phyloP scores from a whole-genome alignment of 1,140 invertebrate genomes.

The Campoletis sonorensis region DNA sequence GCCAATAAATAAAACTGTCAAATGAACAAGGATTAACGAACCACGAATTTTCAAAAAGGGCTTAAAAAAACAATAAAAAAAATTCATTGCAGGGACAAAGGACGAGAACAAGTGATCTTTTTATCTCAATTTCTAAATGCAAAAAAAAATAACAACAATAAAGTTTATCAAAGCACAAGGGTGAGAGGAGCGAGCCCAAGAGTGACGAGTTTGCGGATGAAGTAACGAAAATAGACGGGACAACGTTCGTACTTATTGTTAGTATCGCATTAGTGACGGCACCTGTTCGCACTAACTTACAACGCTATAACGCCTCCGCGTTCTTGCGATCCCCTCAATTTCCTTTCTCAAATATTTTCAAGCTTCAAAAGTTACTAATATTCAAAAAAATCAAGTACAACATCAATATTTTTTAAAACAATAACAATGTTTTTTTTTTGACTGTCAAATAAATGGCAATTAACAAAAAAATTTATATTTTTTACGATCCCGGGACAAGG shows the following conservation, averaged over 20 bases:
- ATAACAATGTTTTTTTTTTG: background rate
- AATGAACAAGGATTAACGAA: background rate
- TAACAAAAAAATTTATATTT: too few species aligned
- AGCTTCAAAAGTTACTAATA: background rate
- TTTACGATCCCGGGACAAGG: background rate
- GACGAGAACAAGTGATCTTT: background rate
- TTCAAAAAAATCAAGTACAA: background rate
- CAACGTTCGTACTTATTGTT: slow-evolving; percentile 60
- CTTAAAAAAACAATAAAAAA: background rate
- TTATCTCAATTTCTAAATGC: background rate
- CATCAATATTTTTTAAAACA: background rate
- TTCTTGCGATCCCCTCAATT: background rate
- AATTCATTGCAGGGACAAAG: background rate
- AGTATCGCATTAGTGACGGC: slow-evolving; percentile 55
- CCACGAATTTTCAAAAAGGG: background rate
- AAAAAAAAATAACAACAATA: background rate
- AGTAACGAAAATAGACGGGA: slow-evolving; percentile 55
- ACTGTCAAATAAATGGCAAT: too few species aligned
- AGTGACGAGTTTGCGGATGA: slow-evolving; percentile 40
- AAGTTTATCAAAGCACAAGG: background rate
- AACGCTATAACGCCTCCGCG: slow-evolving; percentile 25
- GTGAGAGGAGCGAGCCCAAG: slow-evolving; percentile 17
- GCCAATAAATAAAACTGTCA: background rate
- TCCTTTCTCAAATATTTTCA: background rate
- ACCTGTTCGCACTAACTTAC: slow-evolving; percentile 62